Evolutionary conservation across 1,140 invertebrate genomes (phyloP).

Genomic region (Ditylenchus dipsaci): DNA sequence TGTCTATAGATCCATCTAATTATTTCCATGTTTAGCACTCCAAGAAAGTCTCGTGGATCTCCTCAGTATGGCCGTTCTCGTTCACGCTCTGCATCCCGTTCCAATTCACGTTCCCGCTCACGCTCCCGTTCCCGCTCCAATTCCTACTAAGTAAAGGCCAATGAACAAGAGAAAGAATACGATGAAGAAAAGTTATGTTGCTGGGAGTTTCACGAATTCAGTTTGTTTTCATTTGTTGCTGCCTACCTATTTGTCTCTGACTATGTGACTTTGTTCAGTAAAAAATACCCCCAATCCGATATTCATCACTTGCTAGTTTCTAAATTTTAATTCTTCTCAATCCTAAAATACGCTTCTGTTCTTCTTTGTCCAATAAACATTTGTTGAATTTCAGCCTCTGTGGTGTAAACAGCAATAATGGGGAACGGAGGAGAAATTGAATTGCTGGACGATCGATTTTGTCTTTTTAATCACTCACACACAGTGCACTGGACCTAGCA

Average conservation of each 20-base stretch:
- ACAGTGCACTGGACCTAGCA: neutral
- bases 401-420: neutral
- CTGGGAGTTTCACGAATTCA: neutral
- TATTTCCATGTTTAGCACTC: too few species aligned
- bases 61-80: too few species aligned
- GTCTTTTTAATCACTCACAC: neutral
- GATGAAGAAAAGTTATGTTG: neutral
- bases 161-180: neutral
- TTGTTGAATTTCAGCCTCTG: neutral
- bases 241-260: neutral
- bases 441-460: neutral
- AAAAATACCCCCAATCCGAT: too few species aligned
- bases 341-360: neutral
- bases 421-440: neutral
- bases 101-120: constrained; percentile 12
- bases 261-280: too few species aligned
- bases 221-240: neutral
- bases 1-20: too few species aligned
- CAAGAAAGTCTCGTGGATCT: too few species aligned
- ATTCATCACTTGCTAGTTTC: too few species aligned
- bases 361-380: neutral
- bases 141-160: neutral
- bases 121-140: constrained; percentile 23
- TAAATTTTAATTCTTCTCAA: neutral
- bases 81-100: constrained; percentile 5